A percentile compares a stretch with the other conserved stretches of the same genome.
phyloP scores from a whole-genome alignment of 2,113 vertebrate genomes.

The Thermophis baileyi region DNA sequence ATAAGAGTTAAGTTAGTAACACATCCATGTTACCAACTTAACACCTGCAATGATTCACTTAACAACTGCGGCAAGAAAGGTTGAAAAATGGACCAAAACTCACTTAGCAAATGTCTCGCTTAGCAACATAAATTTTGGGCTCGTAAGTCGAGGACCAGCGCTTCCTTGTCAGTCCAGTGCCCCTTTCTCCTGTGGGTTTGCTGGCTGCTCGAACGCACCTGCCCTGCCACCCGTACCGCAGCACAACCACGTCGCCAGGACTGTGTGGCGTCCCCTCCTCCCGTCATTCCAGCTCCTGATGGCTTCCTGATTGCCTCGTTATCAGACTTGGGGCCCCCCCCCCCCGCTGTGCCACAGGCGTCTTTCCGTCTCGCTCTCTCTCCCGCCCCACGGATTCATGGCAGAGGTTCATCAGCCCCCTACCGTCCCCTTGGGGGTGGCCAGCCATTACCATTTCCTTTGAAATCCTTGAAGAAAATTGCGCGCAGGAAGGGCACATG shows the following conservation, averaged over 20 bases:
- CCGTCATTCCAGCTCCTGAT: not conserved
- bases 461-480: not conserved
- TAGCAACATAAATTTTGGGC: no score
- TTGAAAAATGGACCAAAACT: no score
- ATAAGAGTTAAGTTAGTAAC: no score
- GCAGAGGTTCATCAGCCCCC: not conserved
- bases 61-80: no score
- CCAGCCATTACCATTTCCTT: not conserved
- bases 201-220: not conserved
- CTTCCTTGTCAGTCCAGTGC: not conserved
- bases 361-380: not conserved
- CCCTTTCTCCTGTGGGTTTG: not conserved
- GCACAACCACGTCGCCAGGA: not conserved
- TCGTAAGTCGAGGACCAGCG: no score
- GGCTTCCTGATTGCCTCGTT: constrained; percentile 8
- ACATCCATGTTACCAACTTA: no score
- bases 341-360: not conserved
- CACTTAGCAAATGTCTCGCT: no score
- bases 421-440: not conserved
- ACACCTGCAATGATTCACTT: no score
- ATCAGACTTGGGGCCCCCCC: not conserved
- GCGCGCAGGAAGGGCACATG: not conserved
- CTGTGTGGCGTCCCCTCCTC: not conserved
- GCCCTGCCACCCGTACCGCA: not conserved
- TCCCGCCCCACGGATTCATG: not conserved